A percentile compares a stretch with the other conserved stretches of the same genome.
Conservation (phyloP, 2,113 vertebrate genomes). For the Acanthisitta chloris region DNA sequence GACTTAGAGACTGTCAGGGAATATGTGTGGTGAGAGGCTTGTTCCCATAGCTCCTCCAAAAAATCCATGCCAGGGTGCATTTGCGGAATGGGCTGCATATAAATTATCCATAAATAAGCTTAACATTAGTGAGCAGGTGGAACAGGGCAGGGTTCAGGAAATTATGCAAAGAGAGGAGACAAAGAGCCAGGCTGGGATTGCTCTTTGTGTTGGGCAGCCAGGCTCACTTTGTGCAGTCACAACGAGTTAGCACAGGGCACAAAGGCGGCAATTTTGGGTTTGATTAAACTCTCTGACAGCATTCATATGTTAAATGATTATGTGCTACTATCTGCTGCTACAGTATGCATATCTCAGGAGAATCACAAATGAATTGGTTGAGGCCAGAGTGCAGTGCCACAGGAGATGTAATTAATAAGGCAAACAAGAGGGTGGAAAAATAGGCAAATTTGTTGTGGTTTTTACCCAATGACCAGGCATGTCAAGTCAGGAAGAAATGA, state of each 20-base stretch:
- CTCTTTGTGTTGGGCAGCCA: neutral
- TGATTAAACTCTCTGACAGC: conserved; percentile 20
- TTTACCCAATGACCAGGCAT: neutral
- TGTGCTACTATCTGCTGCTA: neutral
- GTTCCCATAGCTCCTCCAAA: neutral
- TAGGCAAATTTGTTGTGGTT: neutral
- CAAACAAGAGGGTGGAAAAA: neutral
- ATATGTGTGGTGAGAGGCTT: rapidly evolving
- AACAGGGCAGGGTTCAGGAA: conserved; percentile 38
- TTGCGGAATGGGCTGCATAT: neutral
- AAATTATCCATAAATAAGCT: conserved; percentile 21
- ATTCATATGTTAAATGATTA: conserved; percentile 42
- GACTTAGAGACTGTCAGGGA: neutral
- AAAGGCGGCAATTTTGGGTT: neutral
- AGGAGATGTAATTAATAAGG: neutral
- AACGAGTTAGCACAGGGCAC: neutral
- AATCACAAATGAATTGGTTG: neutral
- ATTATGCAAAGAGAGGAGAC: conserved; percentile 20
- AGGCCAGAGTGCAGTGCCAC: neutral
- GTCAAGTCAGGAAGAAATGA: neutral
- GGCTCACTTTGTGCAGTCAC: conserved; percentile 11
- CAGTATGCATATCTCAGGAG: neutral
- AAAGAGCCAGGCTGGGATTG: neutral
- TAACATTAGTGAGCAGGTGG: conserved; percentile 44
- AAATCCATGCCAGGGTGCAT: neutral